phyloP scores from a whole-genome alignment of 1,140 invertebrate species.

The Leptonema lineaticorne region DNA sequence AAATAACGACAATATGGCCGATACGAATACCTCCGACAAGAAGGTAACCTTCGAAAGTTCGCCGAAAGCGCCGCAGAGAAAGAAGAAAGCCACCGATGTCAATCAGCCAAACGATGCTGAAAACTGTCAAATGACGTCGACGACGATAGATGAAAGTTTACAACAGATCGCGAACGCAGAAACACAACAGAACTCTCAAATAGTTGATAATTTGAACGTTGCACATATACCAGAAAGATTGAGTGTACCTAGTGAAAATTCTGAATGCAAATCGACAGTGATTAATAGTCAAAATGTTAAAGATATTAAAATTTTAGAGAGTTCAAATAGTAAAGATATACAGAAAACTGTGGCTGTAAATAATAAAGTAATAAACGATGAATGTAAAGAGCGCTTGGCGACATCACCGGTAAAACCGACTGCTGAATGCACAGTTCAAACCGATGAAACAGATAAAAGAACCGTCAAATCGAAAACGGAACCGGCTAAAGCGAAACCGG shows the following conservation, averaged over 20 bases:
- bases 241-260: no score
- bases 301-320: no score
- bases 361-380: no score
- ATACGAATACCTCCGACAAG: conserved; percentile 20
- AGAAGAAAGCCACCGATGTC: conserved; percentile 2
- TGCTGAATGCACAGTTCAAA: conserved; percentile 14
- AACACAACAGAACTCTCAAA: no score
- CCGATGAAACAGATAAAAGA: background rate
- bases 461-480: conserved; percentile 4
- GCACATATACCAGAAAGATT: no score
- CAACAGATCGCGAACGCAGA: no score
- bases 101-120: background rate
- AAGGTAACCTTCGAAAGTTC: background rate
- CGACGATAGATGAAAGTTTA: no score
- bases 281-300: no score
- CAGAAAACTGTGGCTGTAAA: no score
- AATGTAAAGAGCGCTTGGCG: background rate
- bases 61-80: conserved; percentile 21
- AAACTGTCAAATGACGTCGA: background rate
- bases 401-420: background rate
- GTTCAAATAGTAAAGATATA: no score
- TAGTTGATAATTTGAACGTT: no score
- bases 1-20: conserved; percentile 29
- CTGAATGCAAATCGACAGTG: no score
- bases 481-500: background rate